phyloP scores from a whole-genome alignment of 2,888 invertebrate genomes.

The Sthenelais limicola region DNA sequence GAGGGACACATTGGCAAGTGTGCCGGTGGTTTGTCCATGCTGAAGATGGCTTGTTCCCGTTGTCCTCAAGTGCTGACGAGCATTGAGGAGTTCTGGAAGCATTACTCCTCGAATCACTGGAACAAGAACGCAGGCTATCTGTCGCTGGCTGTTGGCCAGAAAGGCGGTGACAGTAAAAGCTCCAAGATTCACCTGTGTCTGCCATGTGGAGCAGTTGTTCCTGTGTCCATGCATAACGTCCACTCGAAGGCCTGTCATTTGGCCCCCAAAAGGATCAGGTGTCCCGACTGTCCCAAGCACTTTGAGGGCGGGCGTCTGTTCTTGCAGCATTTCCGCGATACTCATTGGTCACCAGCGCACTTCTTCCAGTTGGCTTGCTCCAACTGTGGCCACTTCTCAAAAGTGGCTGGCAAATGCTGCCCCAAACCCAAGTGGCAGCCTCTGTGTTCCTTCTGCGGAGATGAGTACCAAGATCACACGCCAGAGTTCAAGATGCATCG shows the following conservation, averaged over 20 bases:
- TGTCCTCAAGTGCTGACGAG: neutral
- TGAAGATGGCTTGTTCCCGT: slow-evolving; percentile 12
- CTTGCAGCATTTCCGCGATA: neutral
- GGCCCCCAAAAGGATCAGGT: neutral
- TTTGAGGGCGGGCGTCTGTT: neutral
- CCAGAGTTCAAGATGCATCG: neutral
- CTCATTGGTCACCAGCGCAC: neutral
- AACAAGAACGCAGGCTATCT: slow-evolving; percentile 12
- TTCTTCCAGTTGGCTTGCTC: neutral
- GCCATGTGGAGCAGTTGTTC: neutral
- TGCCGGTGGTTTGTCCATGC: slow-evolving; percentile 1
- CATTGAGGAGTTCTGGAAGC: slow-evolving; percentile 7
- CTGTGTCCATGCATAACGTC: neutral
- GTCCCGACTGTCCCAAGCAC: neutral
- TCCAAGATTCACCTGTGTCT: slow-evolving; percentile 4
- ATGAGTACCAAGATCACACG: neutral
- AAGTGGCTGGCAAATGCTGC: slow-evolving; percentile 6
- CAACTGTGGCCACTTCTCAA: neutral
- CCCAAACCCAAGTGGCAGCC: neutral
- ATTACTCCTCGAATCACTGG: slow-evolving; percentile 10
- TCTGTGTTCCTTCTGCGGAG: slow-evolving; percentile 11
- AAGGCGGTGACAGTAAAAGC: neutral
- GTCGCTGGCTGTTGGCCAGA: neutral
- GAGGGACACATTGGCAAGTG: slow-evolving; percentile 10
- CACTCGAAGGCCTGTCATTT: slow-evolving; percentile 9